Conservation (phyloP, 2,888 invertebrate genomes). For the Willowsia nigromaculata region DNA sequence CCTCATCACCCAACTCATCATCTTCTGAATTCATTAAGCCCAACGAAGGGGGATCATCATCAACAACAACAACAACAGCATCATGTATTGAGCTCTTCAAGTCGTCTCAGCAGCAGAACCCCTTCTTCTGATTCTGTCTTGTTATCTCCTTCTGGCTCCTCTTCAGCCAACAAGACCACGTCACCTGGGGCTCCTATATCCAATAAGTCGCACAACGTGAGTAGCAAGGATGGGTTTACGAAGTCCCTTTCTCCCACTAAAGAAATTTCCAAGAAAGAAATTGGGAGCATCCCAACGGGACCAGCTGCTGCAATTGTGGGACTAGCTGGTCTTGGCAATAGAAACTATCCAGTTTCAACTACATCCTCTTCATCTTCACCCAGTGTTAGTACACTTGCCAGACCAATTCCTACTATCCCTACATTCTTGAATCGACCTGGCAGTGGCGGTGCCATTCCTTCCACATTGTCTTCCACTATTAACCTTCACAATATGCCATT, state of each 20-base stretch:
- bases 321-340: slow-evolving; percentile 44
- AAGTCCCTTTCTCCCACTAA: slow-evolving; percentile 57
- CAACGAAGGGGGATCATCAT: slow-evolving; percentile 62
- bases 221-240: slow-evolving; percentile 54
- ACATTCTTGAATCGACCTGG: slow-evolving; percentile 53
- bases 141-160: slow-evolving; percentile 56
- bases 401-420: slow-evolving; percentile 67
- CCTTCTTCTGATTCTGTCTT: slow-evolving; percentile 66
- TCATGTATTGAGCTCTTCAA: slow-evolving; percentile 47
- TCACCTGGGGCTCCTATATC: slow-evolving; percentile 50
- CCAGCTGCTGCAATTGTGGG: slow-evolving; percentile 40
- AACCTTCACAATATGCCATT: slow-evolving; percentile 34
- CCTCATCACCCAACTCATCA: slow-evolving; percentile 45
- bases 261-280: slow-evolving; percentile 65
- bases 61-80: slow-evolving; percentile 34
- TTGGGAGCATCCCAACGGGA: slow-evolving; percentile 65
- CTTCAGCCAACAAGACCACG: slow-evolving; percentile 37
- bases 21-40: slow-evolving; percentile 68
- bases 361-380: not conserved
- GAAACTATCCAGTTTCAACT: slow-evolving; percentile 40
- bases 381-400: slow-evolving; percentile 39
- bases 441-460: not conserved
- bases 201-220: slow-evolving; percentile 41
- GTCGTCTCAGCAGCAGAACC: slow-evolving; percentile 58
- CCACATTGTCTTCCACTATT: slow-evolving; percentile 34